Conservation (phyloP, 2,113 vertebrate genomes). For the Hydropotes inermis region DNA sequence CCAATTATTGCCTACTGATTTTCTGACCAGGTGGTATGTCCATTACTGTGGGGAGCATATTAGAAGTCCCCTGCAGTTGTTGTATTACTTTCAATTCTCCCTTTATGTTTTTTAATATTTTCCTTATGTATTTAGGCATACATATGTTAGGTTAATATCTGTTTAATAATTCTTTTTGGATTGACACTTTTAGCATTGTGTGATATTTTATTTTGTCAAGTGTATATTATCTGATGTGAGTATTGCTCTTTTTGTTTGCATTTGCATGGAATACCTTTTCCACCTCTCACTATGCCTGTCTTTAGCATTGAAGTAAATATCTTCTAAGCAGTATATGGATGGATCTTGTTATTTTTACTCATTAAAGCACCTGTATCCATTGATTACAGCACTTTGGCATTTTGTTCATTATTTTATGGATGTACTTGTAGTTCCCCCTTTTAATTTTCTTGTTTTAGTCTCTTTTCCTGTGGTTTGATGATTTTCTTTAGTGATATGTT, state of each 20-base stretch:
- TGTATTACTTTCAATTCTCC: background rate
- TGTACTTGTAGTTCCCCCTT: background rate
- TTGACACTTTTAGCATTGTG: background rate
- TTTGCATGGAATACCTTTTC: background rate
- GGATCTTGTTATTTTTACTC: background rate
- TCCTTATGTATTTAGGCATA: background rate
- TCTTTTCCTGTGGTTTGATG: background rate
- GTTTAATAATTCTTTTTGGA: background rate
- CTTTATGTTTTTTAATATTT: background rate
- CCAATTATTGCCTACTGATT: background rate
- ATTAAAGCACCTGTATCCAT: background rate
- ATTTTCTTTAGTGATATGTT: background rate
- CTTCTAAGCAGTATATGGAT: background rate
- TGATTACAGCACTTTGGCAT: background rate
- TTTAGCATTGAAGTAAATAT: background rate
- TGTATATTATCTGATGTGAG: background rate
- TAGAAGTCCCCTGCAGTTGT: background rate
- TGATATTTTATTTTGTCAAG: background rate
- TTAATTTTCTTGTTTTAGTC: background rate
- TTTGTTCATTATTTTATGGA: background rate
- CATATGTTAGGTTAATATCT: background rate
- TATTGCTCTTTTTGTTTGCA: background rate
- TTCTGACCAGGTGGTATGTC: background rate
- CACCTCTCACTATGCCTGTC: background rate
- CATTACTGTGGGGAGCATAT: background rate